Evolutionary conservation across 2,888 invertebrate species (phyloP).

Genomic region (Hesperia comma): DNA sequence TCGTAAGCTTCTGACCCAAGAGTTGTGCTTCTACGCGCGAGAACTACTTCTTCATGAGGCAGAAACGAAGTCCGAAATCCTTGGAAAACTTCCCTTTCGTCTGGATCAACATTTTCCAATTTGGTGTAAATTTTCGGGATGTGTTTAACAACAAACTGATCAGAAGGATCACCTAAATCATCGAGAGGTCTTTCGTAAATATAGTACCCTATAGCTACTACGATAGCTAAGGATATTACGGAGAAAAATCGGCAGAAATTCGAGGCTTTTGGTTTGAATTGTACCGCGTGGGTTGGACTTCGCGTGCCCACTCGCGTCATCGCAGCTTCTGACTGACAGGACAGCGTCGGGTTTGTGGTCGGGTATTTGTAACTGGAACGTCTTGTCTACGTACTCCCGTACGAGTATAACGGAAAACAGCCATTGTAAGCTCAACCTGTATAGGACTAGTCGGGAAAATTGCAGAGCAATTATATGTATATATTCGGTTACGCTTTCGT

Average conservation of each 20-base stretch:
- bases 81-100: slow-evolving; percentile 84
- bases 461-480: slow-evolving; percentile 11
- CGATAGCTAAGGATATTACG: slow-evolving; percentile 50
- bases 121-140: slow-evolving; percentile 68
- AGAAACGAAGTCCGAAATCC: slow-evolving; percentile 86
- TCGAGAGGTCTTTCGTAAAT: slow-evolving; percentile 56
- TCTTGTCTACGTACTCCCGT: slow-evolving; percentile 48
- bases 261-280: slow-evolving; percentile 63
- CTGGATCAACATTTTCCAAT: slow-evolving; percentile 73
- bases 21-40: slow-evolving; percentile 59
- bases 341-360: slow-evolving; percentile 54
- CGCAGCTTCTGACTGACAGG: slow-evolving; percentile 70
- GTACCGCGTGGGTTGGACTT: slow-evolving; percentile 54
- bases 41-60: slow-evolving; percentile 78
- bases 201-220: slow-evolving; percentile 58
- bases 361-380: slow-evolving; percentile 65
- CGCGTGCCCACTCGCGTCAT: slow-evolving; percentile 74
- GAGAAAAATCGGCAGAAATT: slow-evolving; percentile 61
- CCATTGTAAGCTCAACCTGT: slow-evolving; percentile 69
- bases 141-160: slow-evolving; percentile 64
- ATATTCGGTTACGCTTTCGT: background rate
- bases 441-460: slow-evolving; percentile 39
- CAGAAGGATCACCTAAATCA: slow-evolving; percentile 65
- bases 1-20: slow-evolving; percentile 53
- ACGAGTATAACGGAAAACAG: slow-evolving; percentile 49